Conservation (phyloP, 2,888 invertebrate species). For the Nycteola revayana region DNA sequence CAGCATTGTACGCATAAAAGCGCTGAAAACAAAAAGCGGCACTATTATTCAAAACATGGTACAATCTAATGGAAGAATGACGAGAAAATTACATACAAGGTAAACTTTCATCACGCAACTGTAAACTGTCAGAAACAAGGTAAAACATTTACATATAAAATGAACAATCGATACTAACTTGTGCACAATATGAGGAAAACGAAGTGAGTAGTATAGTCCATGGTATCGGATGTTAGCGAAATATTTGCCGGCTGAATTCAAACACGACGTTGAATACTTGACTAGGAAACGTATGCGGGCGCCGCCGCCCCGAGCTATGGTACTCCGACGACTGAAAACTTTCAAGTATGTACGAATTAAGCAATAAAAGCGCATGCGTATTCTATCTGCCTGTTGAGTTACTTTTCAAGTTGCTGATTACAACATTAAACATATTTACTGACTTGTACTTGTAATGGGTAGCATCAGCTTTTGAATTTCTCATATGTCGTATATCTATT, state of each 20-base stretch:
- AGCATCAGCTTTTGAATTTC: too few species aligned
- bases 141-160: conserved; percentile 29
- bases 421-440: conserved; percentile 19
- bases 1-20: conserved; percentile 8
- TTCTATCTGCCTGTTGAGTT: conserved; percentile 44
- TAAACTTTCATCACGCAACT: conserved; percentile 54
- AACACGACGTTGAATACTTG: conserved; percentile 15
- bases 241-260: conserved; percentile 20
- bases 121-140: conserved; percentile 28
- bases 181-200: conserved; percentile 62
- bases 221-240: conserved; percentile 36
- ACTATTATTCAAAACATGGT: conserved; percentile 32
- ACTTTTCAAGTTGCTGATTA: conserved; percentile 32
- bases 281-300: conserved; percentile 8
- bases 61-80: conserved; percentile 46
- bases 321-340: conserved; percentile 46
- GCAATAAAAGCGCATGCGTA: conserved; percentile 46
- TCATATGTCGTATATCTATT: too few species aligned
- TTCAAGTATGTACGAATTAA: conserved; percentile 29
- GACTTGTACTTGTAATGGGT: conserved; percentile 14
- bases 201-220: conserved; percentile 59
- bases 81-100: conserved; percentile 55
- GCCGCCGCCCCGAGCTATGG: conserved; percentile 32
- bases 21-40: conserved; percentile 26
- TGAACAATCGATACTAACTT: conserved; percentile 56